Percentiles rank a stretch among this genome's conserved stretches.
Conservation (phyloP, 1,140 invertebrate genomes). For the Calephelis virginiensis region DNA sequence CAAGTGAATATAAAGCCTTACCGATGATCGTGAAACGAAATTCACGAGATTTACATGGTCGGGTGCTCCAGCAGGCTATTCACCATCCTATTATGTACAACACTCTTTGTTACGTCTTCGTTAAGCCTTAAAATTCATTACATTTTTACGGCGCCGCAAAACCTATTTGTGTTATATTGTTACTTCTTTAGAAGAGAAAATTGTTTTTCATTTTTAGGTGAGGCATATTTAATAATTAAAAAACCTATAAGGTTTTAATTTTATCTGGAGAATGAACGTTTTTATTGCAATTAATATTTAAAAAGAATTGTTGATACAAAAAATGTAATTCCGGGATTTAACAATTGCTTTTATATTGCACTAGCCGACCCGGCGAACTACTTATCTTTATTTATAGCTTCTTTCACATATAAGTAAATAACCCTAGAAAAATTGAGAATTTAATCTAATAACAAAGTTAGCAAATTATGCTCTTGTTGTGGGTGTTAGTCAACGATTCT, state of each 20-base stretch:
- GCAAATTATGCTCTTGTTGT: no score
- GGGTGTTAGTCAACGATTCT: no score
- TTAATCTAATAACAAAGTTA: no score
- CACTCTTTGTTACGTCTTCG: slow-evolving; percentile 19
- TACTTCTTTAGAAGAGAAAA: slow-evolving; percentile 3
- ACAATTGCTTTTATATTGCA: no score
- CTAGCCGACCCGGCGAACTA: no score
- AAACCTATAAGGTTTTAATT: slow-evolving; percentile 6
- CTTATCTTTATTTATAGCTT: no score
- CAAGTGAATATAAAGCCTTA: background rate
- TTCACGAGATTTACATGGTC: slow-evolving; percentile 13
- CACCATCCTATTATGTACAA: slow-evolving; percentile 9
- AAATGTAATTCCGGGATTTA: no score
- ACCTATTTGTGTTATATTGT: slow-evolving; percentile 13
- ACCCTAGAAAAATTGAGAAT: no score
- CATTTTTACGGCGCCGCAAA: slow-evolving; percentile 14
- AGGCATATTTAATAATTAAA: slow-evolving; percentile 3
- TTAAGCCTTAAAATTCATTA: slow-evolving; percentile 21
- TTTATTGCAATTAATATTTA: background rate
- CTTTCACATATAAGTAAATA: no score
- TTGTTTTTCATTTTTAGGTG: slow-evolving; percentile 8
- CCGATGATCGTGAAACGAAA: slow-evolving; percentile 4
- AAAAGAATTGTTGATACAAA: background rate
- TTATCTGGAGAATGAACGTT: background rate
- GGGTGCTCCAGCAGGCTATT: slow-evolving; percentile 5